Evolutionary conservation across 1,140 invertebrate genomes (phyloP), one percentile per base, ranked within the genome.

Genomic region (Anoplolepis gracilipes): DNA sequence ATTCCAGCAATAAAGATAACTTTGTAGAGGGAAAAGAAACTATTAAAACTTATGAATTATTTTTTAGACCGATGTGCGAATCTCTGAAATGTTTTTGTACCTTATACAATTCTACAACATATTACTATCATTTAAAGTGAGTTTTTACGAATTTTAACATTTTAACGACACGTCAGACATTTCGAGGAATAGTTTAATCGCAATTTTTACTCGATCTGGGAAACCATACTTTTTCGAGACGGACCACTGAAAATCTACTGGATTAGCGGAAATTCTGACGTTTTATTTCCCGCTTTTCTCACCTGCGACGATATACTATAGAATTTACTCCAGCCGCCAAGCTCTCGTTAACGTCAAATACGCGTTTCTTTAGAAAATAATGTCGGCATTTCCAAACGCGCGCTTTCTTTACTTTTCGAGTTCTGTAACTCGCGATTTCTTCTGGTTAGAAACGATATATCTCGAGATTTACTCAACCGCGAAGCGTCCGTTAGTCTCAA

Each of bases 311-410:
- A 8, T 72, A 72, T 81, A 81, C 19, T 25, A 19, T 49, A 39
- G 13, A 82, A 82, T 73, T 82, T 59, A 46, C 36, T 79, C 10
- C 33, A 69, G 39, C 67, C 65, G 53, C 65, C 19, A 42, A 72
- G 36, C 69, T 72, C 53, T 46, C 28, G 67, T 82, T 82, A 82
- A n/a, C 53, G 49, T 79, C 33, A 42, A 82, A 46, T 59, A 36
- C n/a, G 67, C 78, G 67, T 73, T 82, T 39, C 53, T 72, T 72
- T 6, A 36, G 67, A 82, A 81, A 81, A 73, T 82, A 59, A 82
- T 73, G 72, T 73, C 8, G 39, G 33, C 33, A 59, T 46, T 46
- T 82, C 19, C 49, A 16, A 25, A 13, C 22, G 11, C 7, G n/a
- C 28, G 10, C 25, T 19, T 7, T 36, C 53, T 81, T 70, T 64